Percentiles rank a stretch among this genome's conserved stretches.
phyloP scores from a whole-genome alignment of 2,113 vertebrate species.

The Nothoprocta pentlandii region DNA sequence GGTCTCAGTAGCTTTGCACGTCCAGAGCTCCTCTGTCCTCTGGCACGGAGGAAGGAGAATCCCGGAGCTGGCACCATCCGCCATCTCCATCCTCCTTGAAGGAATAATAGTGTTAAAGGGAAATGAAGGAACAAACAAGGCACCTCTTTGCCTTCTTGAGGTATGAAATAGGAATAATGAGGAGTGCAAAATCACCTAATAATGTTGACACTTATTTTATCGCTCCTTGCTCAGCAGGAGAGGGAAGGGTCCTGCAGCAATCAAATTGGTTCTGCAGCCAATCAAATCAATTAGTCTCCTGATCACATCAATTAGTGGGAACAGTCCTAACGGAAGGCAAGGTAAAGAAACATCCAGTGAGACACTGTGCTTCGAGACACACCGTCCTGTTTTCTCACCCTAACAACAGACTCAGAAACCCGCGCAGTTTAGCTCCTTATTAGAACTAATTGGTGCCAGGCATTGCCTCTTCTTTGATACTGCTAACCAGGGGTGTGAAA shows the following conservation, averaged over 20 bases:
- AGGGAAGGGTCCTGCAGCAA: background rate
- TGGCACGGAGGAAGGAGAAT: accelerated
- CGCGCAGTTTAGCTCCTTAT: conserved; percentile 59
- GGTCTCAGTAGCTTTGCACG: background rate
- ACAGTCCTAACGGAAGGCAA: background rate
- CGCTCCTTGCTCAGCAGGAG: background rate
- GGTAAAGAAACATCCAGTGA: background rate
- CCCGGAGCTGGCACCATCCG: background rate
- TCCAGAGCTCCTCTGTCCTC: background rate
- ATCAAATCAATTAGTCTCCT: conserved; percentile 15
- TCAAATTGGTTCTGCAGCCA: background rate
- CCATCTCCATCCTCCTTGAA: background rate
- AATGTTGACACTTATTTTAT: background rate
- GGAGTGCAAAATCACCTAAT: background rate
- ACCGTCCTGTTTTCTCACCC: conserved; percentile 36
- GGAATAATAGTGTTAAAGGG: accelerated
- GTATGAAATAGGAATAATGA: accelerated
- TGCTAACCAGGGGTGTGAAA: conserved; percentile 49
- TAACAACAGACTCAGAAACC: conserved; percentile 29
- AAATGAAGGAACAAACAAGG: accelerated
- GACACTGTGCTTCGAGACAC: background rate
- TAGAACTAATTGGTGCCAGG: conserved; percentile 71
- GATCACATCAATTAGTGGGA: background rate
- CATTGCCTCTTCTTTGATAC: conserved; percentile 62
- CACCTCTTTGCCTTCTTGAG: accelerated